Conservation (phyloP, 2,888 invertebrate species). For the Sinhomidia bicolor region DNA sequence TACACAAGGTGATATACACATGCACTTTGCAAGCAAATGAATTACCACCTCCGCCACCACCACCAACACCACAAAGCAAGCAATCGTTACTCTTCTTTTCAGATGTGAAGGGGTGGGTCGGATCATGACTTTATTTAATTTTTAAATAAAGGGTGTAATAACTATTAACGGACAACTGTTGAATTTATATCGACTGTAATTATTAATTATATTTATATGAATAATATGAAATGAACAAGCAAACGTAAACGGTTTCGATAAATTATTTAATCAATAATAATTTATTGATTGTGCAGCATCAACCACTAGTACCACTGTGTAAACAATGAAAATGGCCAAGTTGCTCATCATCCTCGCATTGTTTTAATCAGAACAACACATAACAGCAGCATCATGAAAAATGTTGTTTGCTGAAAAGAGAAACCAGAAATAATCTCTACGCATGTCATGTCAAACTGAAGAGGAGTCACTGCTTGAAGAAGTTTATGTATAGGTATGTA, state of each 20-base stretch:
- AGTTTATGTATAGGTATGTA: not conserved
- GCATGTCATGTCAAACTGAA: constrained; percentile 14
- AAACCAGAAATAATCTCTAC: constrained; percentile 38
- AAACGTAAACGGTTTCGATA: not conserved
- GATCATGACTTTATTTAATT: not conserved
- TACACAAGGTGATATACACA: not conserved
- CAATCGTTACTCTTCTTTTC: not conserved
- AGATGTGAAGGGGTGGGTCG: not conserved
- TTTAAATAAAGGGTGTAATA: constrained; percentile 23
- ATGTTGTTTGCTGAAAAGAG: constrained; percentile 1
- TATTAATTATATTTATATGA: not conserved
- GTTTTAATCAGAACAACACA: not conserved
- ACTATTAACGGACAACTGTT: not conserved
- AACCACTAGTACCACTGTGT: not conserved
- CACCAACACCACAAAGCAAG: too few species aligned
- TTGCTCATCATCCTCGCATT: not conserved
- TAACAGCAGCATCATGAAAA: not conserved
- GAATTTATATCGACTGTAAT: constrained; percentile 13
- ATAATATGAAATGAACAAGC: constrained; percentile 7
- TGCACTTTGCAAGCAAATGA: not conserved
- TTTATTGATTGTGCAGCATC: constrained; percentile 33
- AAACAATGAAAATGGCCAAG: not conserved
- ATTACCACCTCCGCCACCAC: not conserved
- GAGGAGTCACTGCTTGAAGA: not conserved
- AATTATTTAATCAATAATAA: constrained; percentile 1